Evolutionary conservation across 2,888 invertebrate genomes (phyloP), one percentile per base, ranked within the genome.

Genomic region (Spilosoma lubricipeda): DNA sequence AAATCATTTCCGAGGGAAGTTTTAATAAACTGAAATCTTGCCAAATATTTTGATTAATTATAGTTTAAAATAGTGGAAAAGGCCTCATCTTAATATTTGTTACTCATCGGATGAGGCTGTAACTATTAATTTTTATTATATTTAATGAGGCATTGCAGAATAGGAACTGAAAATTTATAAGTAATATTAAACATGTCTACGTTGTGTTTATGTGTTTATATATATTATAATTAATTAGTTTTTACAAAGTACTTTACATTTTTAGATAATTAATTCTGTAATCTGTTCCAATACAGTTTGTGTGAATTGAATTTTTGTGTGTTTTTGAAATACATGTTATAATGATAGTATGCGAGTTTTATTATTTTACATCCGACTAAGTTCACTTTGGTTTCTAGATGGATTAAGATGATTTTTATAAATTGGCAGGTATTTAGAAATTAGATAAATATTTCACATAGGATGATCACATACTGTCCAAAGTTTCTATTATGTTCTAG

Each of bases 1-100:
- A 71, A n/a, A 93, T 65, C 90, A 92, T 76, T 85, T 36, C 9
- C 23, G 52, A 23, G n/a, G 2, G 13, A 0, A 7, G 18, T 70
- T 56, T 27, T 36, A 56, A 36, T n/a, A n/a, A 69, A 56, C 36
- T 56, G 20, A 36, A 52, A 69, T 69, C 56, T 23, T 52, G 23
- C 15, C 20, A 30, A 20, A 5, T 13, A 45, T 30, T n/a, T 67
- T 48, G 30, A 27, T 67, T 23, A 48, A 45, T 67, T 33, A 20
- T 30, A 45, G 39, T 13, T 56, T 15, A n/a, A 33, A 3, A 7
- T 7, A 27, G n/a, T 23, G 30, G 2, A 13, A 52, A 52, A n/a
- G 36, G 56, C 56, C 39, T 39, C 7, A 3, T 27, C 5, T 13
- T 56, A 11, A 56, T n/a, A 3, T 59, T 3, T 59, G 4, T 59